A percentile compares a stretch with the other conserved stretches of the same genome.
Conservation (phyloP, 2,797 vertebrate species). For the Hipposideros larvatus region DNA sequence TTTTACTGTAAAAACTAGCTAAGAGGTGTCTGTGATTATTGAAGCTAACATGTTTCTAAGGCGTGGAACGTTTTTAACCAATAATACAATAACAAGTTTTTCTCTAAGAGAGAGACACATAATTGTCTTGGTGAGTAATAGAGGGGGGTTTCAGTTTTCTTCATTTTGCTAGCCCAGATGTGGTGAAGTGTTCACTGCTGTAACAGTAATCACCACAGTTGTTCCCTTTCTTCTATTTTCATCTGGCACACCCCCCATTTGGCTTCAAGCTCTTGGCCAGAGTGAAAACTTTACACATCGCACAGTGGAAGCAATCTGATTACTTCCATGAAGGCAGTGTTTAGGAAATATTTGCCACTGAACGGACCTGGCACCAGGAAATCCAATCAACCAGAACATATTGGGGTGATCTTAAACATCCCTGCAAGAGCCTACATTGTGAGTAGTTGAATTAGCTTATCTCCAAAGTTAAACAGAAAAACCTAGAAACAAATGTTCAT, state of each 20-base stretch:
- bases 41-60: slow-evolving; percentile 41
- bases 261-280: slow-evolving; percentile 83
- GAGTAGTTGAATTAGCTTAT: slow-evolving; percentile 24
- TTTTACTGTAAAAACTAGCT: slow-evolving; percentile 28
- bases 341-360: slow-evolving; percentile 66
- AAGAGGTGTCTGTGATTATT: slow-evolving; percentile 29
- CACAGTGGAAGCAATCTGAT: slow-evolving; percentile 55
- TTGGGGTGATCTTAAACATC: slow-evolving; percentile 17
- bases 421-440: slow-evolving; percentile 41
- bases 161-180: slow-evolving; percentile 79
- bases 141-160: slow-evolving; percentile 73
- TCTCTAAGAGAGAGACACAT: slow-evolving; percentile 69
- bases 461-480: slow-evolving; percentile 51
- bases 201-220: slow-evolving; percentile 81
- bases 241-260: slow-evolving; percentile 85
- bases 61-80: slow-evolving; percentile 64
- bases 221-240: slow-evolving; percentile 83
- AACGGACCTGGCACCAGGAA: slow-evolving; percentile 54
- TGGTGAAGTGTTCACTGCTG: slow-evolving; percentile 78
- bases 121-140: slow-evolving; percentile 73
- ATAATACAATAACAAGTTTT: slow-evolving; percentile 62
- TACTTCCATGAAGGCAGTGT: slow-evolving; percentile 63
- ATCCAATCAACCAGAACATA: slow-evolving; percentile 33
- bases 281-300: slow-evolving; percentile 77
- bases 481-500: not conserved